A percentile compares a stretch with the other conserved stretches of the same genome.
These are phyloP conservation scores for Cynopterus sphinx DNA, from an alignment of 2,797 vertebrate species.

Conservation along the genomic window DNA sequence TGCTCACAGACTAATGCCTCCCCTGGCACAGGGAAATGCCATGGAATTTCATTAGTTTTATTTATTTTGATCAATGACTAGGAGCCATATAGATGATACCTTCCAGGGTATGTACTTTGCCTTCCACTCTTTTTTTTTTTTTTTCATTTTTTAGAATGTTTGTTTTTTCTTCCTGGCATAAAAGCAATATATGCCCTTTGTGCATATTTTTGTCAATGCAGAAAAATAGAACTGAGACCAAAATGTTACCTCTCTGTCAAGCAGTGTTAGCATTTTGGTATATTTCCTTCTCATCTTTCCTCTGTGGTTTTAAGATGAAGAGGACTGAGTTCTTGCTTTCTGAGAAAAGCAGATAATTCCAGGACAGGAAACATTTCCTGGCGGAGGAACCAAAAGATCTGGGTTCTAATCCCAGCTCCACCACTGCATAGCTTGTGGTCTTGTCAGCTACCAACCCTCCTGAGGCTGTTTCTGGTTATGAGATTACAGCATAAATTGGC, in stretches of 20 bases:
- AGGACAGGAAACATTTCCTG: neutral
- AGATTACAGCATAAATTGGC: neutral
- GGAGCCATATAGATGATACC: neutral
- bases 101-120: neutral
- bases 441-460: neutral
- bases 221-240: neutral
- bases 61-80: neutral
- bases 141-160: neutral
- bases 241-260: neutral
- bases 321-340: neutral
- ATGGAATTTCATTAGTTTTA: slow-evolving; percentile 20
- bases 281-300: neutral
- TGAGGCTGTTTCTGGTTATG: neutral
- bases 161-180: neutral
- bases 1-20: neutral
- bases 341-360: neutral
- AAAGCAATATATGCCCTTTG: neutral
- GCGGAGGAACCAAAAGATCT: neutral
- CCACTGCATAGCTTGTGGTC: neutral
- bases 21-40: slow-evolving; percentile 13
- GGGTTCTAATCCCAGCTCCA: neutral
- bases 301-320: neutral
- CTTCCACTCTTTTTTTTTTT: neutral
- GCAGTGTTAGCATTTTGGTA: neutral
- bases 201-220: neutral